Base-by-base conservation (phyloP, 2,113 vertebrate genomes). In the Mustela lutreola region DNA sequence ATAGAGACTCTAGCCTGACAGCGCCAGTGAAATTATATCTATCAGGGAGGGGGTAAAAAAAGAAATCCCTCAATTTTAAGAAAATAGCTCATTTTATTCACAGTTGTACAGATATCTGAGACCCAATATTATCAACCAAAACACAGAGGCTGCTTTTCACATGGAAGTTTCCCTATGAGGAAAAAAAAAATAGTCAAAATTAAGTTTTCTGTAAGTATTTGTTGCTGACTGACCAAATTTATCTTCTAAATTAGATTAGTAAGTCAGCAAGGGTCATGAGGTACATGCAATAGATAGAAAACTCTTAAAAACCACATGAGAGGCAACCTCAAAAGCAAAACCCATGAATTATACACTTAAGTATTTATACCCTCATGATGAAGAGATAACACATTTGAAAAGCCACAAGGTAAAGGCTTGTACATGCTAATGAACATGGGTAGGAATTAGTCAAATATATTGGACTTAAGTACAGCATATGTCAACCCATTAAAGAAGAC, bases 181-280 rank as follows among this genome's bases (percentile, higher is more conserved):
- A 5, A 89, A 94, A 65, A 65, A 86, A 58, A 83, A n/a, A 39
- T 11, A 65, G 45, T 78, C 22, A 80, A 88, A 92, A 80, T 95
- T 88, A 91, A 92, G 48, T 86, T 91, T 93, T 93, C 48, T 60
- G 6, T 70, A 42, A 92, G 11, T 50, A 33, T 94, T 94, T 95
- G 53, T 89, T 84, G 45, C 65, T 96, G 62, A 90, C 39, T 95
- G 62, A 91, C 48, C 19, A 33, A 80, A 92, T 63, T 36, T 88
- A 75, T 67, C 78, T 85, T 96, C 76, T 81, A 96, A 91, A 85
- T 50, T 36, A 96, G 26, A 95, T 87, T 45, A 93, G 2, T 48
- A 94, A 87, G 33, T 95, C 89, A 83, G 15, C 16, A 92, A 86
- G 31, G 11, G 24, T 81, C 83, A 82, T 33, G 26, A 91, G 12